These are phyloP conservation scores for Platerodrilus igneus DNA, from an alignment of 2,888 invertebrate genomes.

Conservation along the genomic window DNA sequence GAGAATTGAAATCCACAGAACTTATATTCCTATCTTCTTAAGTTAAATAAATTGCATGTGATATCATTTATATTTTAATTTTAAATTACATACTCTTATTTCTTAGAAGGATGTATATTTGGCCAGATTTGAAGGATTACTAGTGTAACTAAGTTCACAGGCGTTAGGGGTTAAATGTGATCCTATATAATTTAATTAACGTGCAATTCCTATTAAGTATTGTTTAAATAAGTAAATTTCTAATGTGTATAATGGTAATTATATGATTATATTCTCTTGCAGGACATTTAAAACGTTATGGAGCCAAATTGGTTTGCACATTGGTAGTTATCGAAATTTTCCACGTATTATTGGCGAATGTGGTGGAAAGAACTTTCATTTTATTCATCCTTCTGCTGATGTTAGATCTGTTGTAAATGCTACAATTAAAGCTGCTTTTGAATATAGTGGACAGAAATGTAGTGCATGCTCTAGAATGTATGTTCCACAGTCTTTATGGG, in stretches of 20 bases:
- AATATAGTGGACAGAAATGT: conserved; percentile 97
- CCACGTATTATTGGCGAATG: conserved; percentile 94
- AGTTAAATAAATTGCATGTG: too few relatives aligned
- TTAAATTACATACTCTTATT: too few relatives aligned
- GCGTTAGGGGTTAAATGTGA: too few relatives aligned
- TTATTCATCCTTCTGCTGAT: conserved; percentile 90
- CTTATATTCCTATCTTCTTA: too few relatives aligned
- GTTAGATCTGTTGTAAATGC: conserved; percentile 72
- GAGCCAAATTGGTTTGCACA: conserved; percentile 87
- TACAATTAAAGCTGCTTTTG: conserved; percentile 89
- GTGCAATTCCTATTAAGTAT: too few relatives aligned
- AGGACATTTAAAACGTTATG: conserved; percentile 90
- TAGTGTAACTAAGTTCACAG: too few relatives aligned
- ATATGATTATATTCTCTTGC: conserved; percentile 28
- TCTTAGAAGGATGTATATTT: too few relatives aligned
- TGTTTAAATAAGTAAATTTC: too few relatives aligned
- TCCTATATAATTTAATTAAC: too few relatives aligned
- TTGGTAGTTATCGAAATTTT: conserved; percentile 79
- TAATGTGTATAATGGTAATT: conserved; percentile 1
- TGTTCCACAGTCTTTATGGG: conserved; percentile 86
- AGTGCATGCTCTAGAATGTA: conserved; percentile 98
- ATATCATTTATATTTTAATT: too few relatives aligned
- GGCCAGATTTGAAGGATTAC: too few relatives aligned
- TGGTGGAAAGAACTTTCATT: conserved; percentile 99
- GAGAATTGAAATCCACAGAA: too few relatives aligned